Evolutionary conservation across 2,888 invertebrate genomes (phyloP).

Genomic region (Poecilobothrus nobilitatus): DNA sequence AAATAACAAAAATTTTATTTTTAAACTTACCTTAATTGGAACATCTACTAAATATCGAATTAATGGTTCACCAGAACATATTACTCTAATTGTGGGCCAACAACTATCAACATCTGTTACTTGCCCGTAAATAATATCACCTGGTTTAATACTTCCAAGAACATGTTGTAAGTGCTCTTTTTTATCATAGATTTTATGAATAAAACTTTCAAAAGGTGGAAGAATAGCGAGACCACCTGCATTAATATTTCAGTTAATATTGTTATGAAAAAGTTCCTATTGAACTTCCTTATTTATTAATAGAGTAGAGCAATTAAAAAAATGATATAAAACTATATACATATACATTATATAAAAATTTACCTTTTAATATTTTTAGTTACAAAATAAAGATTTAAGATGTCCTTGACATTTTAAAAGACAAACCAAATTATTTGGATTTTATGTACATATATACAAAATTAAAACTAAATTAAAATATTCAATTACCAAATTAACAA

Average conservation of each 20-base stretch:
- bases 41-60: conserved; percentile 78
- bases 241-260: conserved; percentile 7
- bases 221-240: conserved; percentile 41
- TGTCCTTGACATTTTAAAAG: no score
- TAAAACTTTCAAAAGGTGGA: conserved; percentile 80
- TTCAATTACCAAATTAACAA: no score
- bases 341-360: no score
- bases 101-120: conserved; percentile 66
- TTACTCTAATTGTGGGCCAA: conserved; percentile 61
- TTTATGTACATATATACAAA: no score
- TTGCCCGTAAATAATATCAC: conserved; percentile 70
- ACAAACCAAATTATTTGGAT: no score
- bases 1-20: neutral
- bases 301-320: no score
- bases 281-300: no score
- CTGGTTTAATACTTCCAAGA: conserved; percentile 60
- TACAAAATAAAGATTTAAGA: no score
- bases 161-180: conserved; percentile 69
- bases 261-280: no score
- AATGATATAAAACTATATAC: no score
- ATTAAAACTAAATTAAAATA: no score
- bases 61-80: conserved; percentile 72
- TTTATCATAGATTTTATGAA: conserved; percentile 61
- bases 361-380: no score
- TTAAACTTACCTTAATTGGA: conserved; percentile 64